These are phyloP conservation scores for Ips nitidus DNA, from an alignment of 1,140 invertebrate species.

Conservation along the genomic window DNA sequence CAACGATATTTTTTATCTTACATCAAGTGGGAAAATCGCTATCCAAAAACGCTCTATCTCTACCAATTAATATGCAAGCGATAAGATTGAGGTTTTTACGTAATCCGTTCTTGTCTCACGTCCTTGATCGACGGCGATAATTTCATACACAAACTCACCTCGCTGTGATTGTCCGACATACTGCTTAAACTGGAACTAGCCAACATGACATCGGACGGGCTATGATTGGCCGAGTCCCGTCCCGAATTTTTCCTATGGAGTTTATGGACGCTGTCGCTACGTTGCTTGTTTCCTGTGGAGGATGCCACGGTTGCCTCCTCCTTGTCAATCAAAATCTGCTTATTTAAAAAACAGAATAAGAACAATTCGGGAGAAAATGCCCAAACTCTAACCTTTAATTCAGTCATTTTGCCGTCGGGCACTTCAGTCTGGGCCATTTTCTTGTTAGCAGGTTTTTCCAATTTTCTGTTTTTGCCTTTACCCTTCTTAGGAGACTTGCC, in stretches of 20 bases:
- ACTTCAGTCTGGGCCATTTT: neutral
- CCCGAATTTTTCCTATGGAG: slow-evolving; percentile 57
- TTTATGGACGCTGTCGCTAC: slow-evolving; percentile 45
- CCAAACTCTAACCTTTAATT: slow-evolving; percentile 57
- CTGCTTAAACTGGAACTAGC: slow-evolving; percentile 65
- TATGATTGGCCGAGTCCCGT: slow-evolving; percentile 68
- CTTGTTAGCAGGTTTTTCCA: neutral
- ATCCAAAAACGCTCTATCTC: too few species aligned
- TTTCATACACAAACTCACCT: slow-evolving; percentile 52
- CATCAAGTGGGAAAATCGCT: too few species aligned
- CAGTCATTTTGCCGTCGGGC: neutral
- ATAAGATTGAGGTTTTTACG: too few species aligned
- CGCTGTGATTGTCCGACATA: slow-evolving; percentile 68
- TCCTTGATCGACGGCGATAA: too few species aligned
- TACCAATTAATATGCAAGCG: too few species aligned
- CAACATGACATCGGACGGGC: slow-evolving; percentile 65
- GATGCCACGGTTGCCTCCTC: slow-evolving; percentile 44
- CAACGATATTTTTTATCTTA: too few species aligned
- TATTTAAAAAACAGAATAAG: neutral
- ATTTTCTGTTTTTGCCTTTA: neutral
- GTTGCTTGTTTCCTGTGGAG: slow-evolving; percentile 46
- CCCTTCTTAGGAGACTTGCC: neutral
- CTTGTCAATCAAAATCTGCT: slow-evolving; percentile 18
- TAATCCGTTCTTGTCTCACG: too few species aligned
- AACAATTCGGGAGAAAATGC: neutral